phyloP scores from a whole-genome alignment of 2,888 invertebrate species.

The Achlya flavicornis region DNA sequence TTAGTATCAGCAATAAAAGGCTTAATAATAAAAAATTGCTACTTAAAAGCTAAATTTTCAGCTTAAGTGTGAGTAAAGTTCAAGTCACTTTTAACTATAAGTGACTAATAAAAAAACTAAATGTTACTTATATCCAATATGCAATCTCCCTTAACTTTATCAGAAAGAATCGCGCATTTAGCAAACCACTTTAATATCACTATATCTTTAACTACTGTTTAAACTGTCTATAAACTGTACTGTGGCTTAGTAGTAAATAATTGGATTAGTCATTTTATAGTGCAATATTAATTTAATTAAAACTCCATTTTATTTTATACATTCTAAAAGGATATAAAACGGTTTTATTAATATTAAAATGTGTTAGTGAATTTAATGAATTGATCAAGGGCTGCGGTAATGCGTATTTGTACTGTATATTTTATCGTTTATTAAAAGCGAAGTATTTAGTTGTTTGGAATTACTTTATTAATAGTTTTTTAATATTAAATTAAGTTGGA shows the following conservation, averaged over 20 bases:
- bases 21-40: no score
- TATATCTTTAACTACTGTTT: slow-evolving; percentile 4
- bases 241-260: slow-evolving; percentile 12
- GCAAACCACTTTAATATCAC: slow-evolving; percentile 15
- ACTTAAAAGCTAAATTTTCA: no score
- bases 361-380: slow-evolving; percentile 10
- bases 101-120: not conserved
- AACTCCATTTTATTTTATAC: slow-evolving; percentile 15
- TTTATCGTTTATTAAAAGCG: not conserved
- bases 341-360: slow-evolving; percentile 20
- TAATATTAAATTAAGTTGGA: no score
- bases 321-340: slow-evolving; percentile 18
- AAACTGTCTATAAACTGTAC: slow-evolving; percentile 11
- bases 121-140: not conserved
- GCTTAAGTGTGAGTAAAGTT: no score
- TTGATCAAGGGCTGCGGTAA: not conserved
- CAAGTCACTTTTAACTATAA: no score
- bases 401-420: slow-evolving; percentile 3
- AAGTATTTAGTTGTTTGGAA: not conserved
- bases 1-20: no score
- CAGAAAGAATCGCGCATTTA: slow-evolving; percentile 13
- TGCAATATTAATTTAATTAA: slow-evolving; percentile 20
- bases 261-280: slow-evolving; percentile 14
- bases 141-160: not conserved
- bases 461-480: not conserved